Percentiles rank a stretch among this genome's conserved stretches.
These are phyloP conservation scores for Sebastiscus tertius DNA, from an alignment of 2,797 vertebrate genomes.

Conservation along the genomic window DNA sequence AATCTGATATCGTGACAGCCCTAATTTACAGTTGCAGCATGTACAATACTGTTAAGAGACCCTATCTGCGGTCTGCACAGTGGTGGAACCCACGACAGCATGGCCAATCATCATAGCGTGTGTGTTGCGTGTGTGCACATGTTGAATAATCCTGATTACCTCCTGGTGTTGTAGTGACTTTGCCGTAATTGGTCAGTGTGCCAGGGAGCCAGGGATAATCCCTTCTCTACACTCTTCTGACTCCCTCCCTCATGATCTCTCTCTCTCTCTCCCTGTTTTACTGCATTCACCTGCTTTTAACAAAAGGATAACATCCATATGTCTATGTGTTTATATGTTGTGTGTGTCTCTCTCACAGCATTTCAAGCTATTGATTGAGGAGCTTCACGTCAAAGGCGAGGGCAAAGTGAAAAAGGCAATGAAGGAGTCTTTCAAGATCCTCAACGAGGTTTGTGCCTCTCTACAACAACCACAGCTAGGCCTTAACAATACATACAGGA, in stretches of 20 bases:
- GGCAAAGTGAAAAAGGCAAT: conserved; percentile 92
- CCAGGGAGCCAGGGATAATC: conserved; percentile 44
- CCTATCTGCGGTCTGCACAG: not conserved
- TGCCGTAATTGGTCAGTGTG: conserved; percentile 48
- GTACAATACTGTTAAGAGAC: not conserved
- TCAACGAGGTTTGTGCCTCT: conserved; percentile 86
- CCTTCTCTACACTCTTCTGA: conserved; percentile 14
- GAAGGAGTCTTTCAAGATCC: conserved; percentile 93
- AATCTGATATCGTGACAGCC: no score
- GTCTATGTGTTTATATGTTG: not conserved
- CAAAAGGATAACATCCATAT: not conserved
- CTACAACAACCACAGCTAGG: not conserved
- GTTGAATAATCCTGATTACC: conserved; percentile 64
- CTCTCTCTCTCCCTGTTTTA: not conserved
- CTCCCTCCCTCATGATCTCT: not conserved
- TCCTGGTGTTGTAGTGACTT: conserved; percentile 53
- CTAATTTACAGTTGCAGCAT: not conserved
- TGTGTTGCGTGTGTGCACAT: not conserved
- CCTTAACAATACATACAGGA: not conserved
- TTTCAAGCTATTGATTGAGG: conserved; percentile 93
- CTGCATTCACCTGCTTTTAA: conserved; percentile 2
- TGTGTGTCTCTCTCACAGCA: conserved; percentile 81
- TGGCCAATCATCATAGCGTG: not conserved
- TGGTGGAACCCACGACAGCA: not conserved
- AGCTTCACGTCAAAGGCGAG: conserved; percentile 92